A percentile compares a stretch with the other conserved stretches of the same genome.
phyloP scores from a whole-genome alignment of 2,888 invertebrate species.

The Dryomyza anilis region DNA sequence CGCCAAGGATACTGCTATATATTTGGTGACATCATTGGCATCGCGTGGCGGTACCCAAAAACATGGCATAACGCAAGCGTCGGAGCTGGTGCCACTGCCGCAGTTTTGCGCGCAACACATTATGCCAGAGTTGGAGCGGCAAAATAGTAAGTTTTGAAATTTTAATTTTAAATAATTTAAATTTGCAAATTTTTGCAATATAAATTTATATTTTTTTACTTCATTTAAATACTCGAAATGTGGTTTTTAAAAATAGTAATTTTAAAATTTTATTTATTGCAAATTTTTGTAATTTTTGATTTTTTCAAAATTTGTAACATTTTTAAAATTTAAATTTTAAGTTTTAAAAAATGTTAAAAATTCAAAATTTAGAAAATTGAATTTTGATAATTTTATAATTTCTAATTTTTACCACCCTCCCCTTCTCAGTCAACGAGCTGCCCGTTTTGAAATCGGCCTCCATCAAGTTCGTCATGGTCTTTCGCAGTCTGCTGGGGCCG shows the following conservation, averaged over 20 bases:
- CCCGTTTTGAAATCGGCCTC: conserved; percentile 96
- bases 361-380: too few relatives aligned
- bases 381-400: not conserved
- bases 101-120: conserved; percentile 90
- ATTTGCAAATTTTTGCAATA: too few relatives aligned
- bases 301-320: too few relatives aligned
- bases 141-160: conserved; percentile 65
- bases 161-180: not conserved
- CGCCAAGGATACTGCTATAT: conserved; percentile 94
- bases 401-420: conserved; percentile 23
- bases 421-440: conserved; percentile 82
- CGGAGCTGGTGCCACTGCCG: conserved; percentile 84
- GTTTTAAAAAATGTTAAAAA: not conserved
- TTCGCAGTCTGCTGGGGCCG: conserved; percentile 85
- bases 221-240: too few relatives aligned
- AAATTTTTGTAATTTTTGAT: conserved; percentile 72
- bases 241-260: too few relatives aligned
- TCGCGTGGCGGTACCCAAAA: conserved; percentile 87
- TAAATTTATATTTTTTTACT: too few relatives aligned
- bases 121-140: conserved; percentile 79
- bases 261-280: too few relatives aligned
- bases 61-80: conserved; percentile 90
- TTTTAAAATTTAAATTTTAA: too few relatives aligned
- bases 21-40: conserved; percentile 93
- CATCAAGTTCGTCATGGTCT: conserved; percentile 95